Percentiles rank a stretch among this genome's conserved stretches.
Conservation (phyloP, 92 coral and sea anemone genomes). For the Epizoanthus illoricatus region DNA sequence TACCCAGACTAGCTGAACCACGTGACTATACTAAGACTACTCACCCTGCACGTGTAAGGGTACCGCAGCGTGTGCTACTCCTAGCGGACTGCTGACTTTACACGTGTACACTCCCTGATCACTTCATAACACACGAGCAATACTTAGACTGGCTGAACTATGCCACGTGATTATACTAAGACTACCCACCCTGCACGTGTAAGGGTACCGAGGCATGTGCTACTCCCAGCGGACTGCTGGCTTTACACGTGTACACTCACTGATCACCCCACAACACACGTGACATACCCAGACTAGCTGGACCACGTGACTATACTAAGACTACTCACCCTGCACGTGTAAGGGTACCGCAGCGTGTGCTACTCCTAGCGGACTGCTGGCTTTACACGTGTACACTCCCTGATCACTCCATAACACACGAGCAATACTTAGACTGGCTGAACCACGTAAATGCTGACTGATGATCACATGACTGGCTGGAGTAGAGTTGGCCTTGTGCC, state of each 20-base stretch:
- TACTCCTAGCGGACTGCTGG: no score
- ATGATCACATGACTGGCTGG: slow-evolving; percentile 38
- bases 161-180: no score
- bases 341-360: no score
- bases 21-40: no score
- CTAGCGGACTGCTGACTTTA: no score
- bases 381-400: slow-evolving; percentile 10
- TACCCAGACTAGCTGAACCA: no score
- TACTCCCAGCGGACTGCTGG: no score
- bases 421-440: slow-evolving; percentile 23
- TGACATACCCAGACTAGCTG: slow-evolving; percentile 18
- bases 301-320: neutral
- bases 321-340: no score
- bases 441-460: slow-evolving; percentile 39
- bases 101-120: neutral
- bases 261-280: neutral
- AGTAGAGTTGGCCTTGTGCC: slow-evolving; percentile 49
- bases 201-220: slow-evolving; percentile 3
- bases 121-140: neutral
- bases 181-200: neutral
- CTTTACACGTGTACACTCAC: no score
- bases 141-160: neutral
- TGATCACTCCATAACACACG: neutral
- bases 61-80: no score
- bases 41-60: no score